Conservation (phyloP, 1,140 invertebrate species). For the Radopholus similis region DNA sequence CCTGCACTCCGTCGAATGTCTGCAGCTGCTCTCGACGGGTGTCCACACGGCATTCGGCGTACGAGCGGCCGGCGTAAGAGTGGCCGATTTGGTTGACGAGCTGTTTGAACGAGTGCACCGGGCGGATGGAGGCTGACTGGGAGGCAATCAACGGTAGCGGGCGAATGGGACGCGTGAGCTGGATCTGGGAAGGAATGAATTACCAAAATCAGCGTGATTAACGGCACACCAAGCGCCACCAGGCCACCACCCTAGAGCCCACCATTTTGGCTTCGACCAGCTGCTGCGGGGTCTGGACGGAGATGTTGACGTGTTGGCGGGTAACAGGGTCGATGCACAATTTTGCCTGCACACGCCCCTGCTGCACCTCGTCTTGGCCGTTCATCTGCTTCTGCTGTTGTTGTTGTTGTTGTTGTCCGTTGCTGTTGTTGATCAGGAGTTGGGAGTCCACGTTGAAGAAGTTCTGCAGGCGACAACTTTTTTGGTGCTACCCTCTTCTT, state of each 20-base stretch:
- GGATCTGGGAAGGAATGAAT: not conserved
- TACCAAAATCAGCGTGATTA: too few relatives aligned
- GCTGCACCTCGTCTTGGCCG: too few relatives aligned
- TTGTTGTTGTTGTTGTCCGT: not conserved
- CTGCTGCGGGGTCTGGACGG: not conserved
- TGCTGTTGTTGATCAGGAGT: not conserved
- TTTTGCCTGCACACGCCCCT: not conserved
- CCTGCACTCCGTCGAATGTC: conserved; percentile 10
- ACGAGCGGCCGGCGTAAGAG: conserved; percentile 19
- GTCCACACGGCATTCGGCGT: conserved; percentile 16
- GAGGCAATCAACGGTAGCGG: not conserved
- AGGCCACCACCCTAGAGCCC: not conserved
- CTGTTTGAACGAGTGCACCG: not conserved
- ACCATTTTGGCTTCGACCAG: not conserved
- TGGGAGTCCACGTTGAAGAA: not conserved
- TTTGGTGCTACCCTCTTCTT: not conserved
- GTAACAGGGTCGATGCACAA: conserved; percentile 10
- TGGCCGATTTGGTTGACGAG: not conserved
- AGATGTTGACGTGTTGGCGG: not conserved
- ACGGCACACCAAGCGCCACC: not conserved
- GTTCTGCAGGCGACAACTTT: conserved; percentile 28
- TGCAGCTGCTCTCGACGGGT: conserved; percentile 1
- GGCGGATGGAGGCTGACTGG: not conserved
- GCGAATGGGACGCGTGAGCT: not conserved
- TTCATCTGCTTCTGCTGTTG: too few relatives aligned